Percentiles rank a stretch among this genome's conserved stretches.
Evolutionary conservation across 2,888 invertebrate genomes (phyloP).

Genomic region (Galerucella pusilla): DNA sequence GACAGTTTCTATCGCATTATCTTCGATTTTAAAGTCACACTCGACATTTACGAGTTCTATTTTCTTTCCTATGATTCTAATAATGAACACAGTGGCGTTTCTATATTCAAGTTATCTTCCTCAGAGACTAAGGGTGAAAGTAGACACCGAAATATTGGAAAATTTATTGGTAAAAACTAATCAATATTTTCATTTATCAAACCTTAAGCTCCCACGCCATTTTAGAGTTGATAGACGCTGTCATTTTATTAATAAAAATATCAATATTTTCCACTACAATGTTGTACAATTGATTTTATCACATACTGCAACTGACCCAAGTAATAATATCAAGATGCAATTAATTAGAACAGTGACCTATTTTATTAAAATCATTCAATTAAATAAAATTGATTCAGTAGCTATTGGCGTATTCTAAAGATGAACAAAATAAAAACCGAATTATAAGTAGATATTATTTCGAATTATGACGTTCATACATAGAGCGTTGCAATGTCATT

Average conservation of each 20-base stretch:
- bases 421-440: background rate
- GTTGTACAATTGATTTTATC: slow-evolving; percentile 2
- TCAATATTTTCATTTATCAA: no score
- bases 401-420: background rate
- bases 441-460: background rate
- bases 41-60: no score
- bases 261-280: background rate
- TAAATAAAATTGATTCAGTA: slow-evolving; percentile 10
- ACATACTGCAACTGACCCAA: background rate
- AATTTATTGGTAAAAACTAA: no score
- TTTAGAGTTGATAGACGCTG: background rate
- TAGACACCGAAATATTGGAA: no score
- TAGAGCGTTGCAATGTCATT: no score
- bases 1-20: no score
- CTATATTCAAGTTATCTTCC: no score
- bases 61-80: no score
- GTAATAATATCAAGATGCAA: slow-evolving; percentile 9
- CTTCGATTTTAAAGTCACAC: no score
- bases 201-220: no score
- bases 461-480: background rate
- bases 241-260: background rate
- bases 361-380: slow-evolving; percentile 15
- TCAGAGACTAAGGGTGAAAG: no score
- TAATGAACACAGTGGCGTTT: no score
- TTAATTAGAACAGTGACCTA: slow-evolving; percentile 11